A percentile compares a stretch with the other conserved stretches of the same genome.
Conservation (phyloP, 2,888 invertebrate species). For the Chymomyza procnemis region DNA sequence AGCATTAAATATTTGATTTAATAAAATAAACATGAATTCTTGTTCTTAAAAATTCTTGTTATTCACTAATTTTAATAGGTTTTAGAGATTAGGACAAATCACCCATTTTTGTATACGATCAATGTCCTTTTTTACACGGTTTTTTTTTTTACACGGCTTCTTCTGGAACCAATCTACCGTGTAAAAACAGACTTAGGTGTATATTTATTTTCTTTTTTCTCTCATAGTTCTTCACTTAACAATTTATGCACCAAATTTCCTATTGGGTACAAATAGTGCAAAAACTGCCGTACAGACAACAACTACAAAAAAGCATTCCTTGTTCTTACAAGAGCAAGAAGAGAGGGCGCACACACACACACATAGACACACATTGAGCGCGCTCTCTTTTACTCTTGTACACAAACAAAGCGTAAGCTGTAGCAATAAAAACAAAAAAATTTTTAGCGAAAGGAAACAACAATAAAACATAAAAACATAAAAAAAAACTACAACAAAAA, state of each 20-base stretch:
- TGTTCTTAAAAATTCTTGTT: no score
- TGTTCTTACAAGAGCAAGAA: constrained; percentile 8
- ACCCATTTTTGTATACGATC: no score
- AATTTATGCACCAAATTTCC: constrained; percentile 13
- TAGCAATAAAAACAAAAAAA: constrained; percentile 57
- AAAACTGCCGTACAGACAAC: constrained; percentile 10
- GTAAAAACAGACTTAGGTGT: no score
- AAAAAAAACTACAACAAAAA: constrained; percentile 18
- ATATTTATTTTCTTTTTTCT: no score
- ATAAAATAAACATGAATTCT: no score
- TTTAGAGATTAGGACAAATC: no score
- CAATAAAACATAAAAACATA: constrained; percentile 41
- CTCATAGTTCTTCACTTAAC: no score
- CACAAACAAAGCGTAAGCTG: constrained; percentile 13
- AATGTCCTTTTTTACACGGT: no score
- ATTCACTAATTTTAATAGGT: no score
- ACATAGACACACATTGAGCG: constrained; percentile 23
- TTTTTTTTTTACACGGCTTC: no score
- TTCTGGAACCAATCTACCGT: no score
- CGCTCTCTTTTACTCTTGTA: neutral
- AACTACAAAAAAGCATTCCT: constrained; percentile 30
- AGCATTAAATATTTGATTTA: no score
- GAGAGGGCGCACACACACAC: constrained; percentile 5
- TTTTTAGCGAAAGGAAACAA: constrained; percentile 52
- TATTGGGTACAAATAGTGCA: constrained; percentile 25